Evolutionary conservation across 1,140 invertebrate genomes (phyloP), one percentile per base, ranked within the genome.

Genomic region (Drosophila arawakana): DNA sequence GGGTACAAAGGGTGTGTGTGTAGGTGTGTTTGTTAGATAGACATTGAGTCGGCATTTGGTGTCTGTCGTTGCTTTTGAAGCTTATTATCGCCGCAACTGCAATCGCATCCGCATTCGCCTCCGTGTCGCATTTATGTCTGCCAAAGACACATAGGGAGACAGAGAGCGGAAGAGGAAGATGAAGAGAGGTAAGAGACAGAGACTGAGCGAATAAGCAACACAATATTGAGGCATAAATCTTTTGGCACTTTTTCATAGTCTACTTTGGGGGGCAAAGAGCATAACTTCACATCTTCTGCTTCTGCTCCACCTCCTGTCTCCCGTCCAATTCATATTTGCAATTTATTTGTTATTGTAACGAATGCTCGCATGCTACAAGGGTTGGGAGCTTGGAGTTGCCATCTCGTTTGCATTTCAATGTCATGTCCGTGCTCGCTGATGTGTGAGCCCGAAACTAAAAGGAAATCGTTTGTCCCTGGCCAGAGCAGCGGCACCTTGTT

Each of bases 291-390:
- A 30, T 3, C 25, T 30, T 30, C 25, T 30, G 25, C 25, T 3
- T 30, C 25, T 30, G 39, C 54, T 57, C 46, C 13, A 2, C 7
- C 34, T 25, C 34, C 34, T 15, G 15, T 34, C 15, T 8, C 25
- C 7, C 10, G 37, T 3, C 18, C 44, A 5, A 15, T 65, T 60
- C 34, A 68, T 68, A 60, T 73, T 65, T 80, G 77, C 84, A 54
- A 88, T 78, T 84, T 86, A 89, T 88, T 88, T 83, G 77, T 88
- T 89, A 84, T 83, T 89, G 73, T 84, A 80, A 83, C 89, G 77
- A 67, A 63, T 55, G 49, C 58, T 39, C 50, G 7, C 37, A 47
- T 34, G 57, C 54, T 7, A 46, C 21, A 67, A 49, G 41, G 8
- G 25, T 18, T 52, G 63, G 35, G 25, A 47, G 65, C 25, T 2